Conservation (phyloP, 2,797 vertebrate genomes). For the Falco concolor region DNA sequence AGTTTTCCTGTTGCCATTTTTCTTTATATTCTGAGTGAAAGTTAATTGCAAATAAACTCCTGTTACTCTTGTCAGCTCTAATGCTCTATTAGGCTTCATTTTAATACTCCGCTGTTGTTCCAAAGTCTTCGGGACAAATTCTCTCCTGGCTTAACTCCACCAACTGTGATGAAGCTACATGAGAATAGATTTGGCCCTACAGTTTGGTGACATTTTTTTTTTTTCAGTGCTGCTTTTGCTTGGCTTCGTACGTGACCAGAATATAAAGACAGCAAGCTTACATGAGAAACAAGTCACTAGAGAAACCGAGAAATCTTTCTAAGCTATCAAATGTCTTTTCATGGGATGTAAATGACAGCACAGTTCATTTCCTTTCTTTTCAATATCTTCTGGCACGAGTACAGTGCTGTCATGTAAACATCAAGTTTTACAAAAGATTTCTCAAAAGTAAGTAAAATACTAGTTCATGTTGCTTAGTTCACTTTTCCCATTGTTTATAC, state of each 20-base stretch:
- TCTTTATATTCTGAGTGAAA: not conserved
- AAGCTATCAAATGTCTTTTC: slow-evolving; percentile 23
- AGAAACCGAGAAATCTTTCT: not conserved
- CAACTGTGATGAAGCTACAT: not conserved
- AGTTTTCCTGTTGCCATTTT: not conserved
- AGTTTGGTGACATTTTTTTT: not conserved
- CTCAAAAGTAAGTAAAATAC: not conserved
- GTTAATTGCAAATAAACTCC: not conserved
- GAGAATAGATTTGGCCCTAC: not conserved
- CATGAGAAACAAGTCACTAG: slow-evolving; percentile 11
- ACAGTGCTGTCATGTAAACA: slow-evolving; percentile 5
- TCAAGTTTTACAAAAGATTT: slow-evolving; percentile 1
- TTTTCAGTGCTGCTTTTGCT: not conserved
- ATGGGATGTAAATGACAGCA: slow-evolving; percentile 7
- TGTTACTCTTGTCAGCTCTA: not conserved
- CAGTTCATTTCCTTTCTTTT: slow-evolving; percentile 40
- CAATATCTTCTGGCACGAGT: not conserved
- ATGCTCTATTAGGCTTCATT: not conserved
- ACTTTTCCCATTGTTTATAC: not conserved
- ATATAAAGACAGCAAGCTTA: slow-evolving; percentile 8
- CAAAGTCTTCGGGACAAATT: not conserved
- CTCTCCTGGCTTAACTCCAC: not conserved
- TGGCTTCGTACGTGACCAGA: not conserved
- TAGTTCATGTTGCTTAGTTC: not conserved
- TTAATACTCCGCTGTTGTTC: not conserved